Percentiles rank a stretch among this genome's conserved stretches.
Conservation (phyloP, 1,140 invertebrate species). For the Aphidius ervi region DNA sequence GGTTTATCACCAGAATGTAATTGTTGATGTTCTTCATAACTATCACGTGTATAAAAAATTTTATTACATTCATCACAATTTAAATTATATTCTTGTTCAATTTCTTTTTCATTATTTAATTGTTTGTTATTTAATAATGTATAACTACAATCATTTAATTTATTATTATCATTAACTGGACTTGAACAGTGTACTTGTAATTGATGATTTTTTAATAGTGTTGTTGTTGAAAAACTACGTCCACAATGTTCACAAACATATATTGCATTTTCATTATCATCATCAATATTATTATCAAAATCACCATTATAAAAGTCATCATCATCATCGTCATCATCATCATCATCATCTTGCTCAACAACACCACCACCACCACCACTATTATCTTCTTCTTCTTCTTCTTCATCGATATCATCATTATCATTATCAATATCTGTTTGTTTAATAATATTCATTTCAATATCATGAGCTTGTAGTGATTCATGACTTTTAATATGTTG, state of each 20-base stretch:
- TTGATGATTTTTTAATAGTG: constrained; percentile 38
- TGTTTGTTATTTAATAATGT: constrained; percentile 35
- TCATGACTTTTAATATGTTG: constrained; percentile 31
- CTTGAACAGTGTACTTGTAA: constrained; percentile 27
- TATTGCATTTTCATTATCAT: constrained; percentile 22
- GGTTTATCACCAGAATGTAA: constrained; percentile 42
- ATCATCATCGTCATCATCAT: neutral
- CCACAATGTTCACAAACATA: constrained; percentile 47
- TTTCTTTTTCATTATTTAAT: constrained; percentile 40
- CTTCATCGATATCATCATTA: neutral
- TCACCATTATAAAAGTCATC: neutral
- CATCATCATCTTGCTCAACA: constrained; percentile 8
- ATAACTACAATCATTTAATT: constrained; percentile 41
- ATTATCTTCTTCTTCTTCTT: neutral
- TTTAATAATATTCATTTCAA: neutral
- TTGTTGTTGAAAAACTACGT: constrained; percentile 33
- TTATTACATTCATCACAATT: constrained; percentile 69
- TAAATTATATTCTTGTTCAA: constrained; percentile 47
- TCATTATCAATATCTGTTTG: neutral
- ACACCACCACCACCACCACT: neutral
- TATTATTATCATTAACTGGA: constrained; percentile 18
- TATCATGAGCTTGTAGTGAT: constrained; percentile 13
- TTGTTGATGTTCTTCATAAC: constrained; percentile 46
- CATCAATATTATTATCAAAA: neutral
- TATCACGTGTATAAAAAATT: constrained; percentile 43